Base-by-base conservation (phyloP, 2,888 invertebrate genomes). In the Hypsopygia costalis region DNA sequence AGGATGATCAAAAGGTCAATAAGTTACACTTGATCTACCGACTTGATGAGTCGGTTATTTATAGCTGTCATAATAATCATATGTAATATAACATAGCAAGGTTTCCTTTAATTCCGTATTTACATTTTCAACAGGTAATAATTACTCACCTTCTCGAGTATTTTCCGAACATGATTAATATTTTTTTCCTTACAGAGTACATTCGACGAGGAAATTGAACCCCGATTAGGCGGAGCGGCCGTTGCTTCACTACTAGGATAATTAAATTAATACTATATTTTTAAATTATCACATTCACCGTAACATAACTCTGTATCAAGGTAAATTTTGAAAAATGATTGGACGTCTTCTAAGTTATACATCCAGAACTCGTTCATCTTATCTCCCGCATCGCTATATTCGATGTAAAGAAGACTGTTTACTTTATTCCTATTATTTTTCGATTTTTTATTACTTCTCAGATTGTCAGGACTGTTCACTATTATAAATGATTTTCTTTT, bases 161-260 rank as follows among this genome's bases (percentile, higher is more conserved):
- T n/a, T n/a, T n/a, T n/a, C n/a, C n/a, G n/a, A n/a, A n/a, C n/a
- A n/a, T n/a, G n/a, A n/a, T n/a, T n/a, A n/a, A n/a, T n/a, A n/a
- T n/a, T 6, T 5, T 25, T 9, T 27, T 35, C n/a, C 11, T 37
- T 37, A 10, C 36, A 37, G 36, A 22, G 30, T 1, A 21, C 21
- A 5, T 29, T n/a, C 27, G 10, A 37, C 11, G 36, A 37, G 11
- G 29, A 31, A 6, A 30, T 37, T 30, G 20, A 22, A n/a, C n/a
- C 21, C 1, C 30, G 36, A 11, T 8, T 37, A n/a, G 21, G 22
- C 11, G 9, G 30, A 3, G 29, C 33, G 6, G 60, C 61, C 7
- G 55, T 75, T 11, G 74, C 80, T 8, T 44, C 74, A 27, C 52
- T 78, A 12, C 49, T 78, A 11, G 78, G 78, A 27, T 68, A 46